Evolutionary conservation across 1,140 invertebrate genomes (phyloP), one percentile per base, ranked within the genome.

Genomic region (Coenobita brevimanus): DNA sequence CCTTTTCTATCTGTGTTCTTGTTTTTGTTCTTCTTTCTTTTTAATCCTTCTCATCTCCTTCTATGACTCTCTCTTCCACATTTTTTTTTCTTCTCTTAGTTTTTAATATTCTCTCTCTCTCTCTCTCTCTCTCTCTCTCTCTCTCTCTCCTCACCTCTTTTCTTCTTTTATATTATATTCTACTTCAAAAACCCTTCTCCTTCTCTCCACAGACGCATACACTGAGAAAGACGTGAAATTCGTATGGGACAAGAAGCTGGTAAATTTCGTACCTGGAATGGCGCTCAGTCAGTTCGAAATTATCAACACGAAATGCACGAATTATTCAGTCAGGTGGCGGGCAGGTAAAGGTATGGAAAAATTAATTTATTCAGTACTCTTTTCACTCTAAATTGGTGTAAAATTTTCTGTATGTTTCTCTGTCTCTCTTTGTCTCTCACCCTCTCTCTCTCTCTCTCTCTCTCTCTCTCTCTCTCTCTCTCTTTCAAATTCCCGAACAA

Each of bases 221-320:
- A 93, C 93, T 8, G 92, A 91, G 6, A 91, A 93, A 10, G 95
- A 95, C 84, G 91, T 95, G 0, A 82, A 93, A 1, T 95, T 95
- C 91, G 89, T 92, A 69, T 95, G 95, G 95, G 93, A 93, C 43
- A 81, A 91, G 41, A 91, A 89, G 30, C 89, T 91, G 0, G 92
- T 93, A 3, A 90, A 84, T 13, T 73, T 91, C 36, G 92, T 92
- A 76, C 89, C 90, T 10, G 92, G 92, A 13, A 91, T 93, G 75
- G 91, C 92, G 71, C 78, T 93, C 33, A 92, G 93, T n/a, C 93
- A 93, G 90, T 93, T 93, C 87, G 92, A 93, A 80, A 89, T 93
- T 13, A 91, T 92, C 30, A 92, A 92, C 73, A 92, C 92, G 24
- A 91, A 85, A 75, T 89, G 89, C 50, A 86, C 33, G 46, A 90